Conservation (phyloP, 2,797 vertebrate species). For the Thaleichthys pacificus region DNA sequence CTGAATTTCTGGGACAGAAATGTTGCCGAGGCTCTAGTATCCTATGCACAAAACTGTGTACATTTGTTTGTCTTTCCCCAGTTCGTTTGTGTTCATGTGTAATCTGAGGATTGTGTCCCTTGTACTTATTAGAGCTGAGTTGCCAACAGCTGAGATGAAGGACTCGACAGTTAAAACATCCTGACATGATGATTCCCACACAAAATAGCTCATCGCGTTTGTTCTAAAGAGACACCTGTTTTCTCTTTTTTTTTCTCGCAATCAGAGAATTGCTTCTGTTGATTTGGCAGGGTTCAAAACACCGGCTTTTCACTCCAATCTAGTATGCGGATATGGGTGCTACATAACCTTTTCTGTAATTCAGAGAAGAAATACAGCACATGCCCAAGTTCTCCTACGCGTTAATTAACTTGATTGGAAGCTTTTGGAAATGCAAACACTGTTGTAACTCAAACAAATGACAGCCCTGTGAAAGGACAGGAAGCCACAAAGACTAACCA, state of each 20-base stretch:
- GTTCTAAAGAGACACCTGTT: constrained; percentile 16
- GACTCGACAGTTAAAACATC: no score
- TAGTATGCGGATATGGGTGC: not conserved
- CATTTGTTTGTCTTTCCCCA: no score
- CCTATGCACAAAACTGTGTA: no score
- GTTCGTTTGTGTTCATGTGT: no score
- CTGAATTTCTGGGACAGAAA: no score
- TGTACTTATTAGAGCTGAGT: no score
- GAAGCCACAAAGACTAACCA: constrained; percentile 20
- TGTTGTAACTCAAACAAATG: constrained; percentile 30
- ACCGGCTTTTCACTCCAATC: not conserved
- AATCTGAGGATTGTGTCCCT: no score
- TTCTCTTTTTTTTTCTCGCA: constrained; percentile 18
- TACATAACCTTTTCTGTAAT: constrained; percentile 31
- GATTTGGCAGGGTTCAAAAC: not conserved
- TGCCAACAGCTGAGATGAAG: no score
- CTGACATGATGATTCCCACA: not conserved
- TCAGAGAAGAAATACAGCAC: not conserved
- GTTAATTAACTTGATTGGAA: constrained; percentile 34
- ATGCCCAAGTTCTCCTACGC: not conserved
- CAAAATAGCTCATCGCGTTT: constrained; percentile 16
- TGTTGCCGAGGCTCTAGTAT: no score
- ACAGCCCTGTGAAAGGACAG: constrained; percentile 1
- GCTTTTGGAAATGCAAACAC: constrained; percentile 36
- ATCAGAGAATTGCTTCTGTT: constrained; percentile 11